Percentiles rank a stretch among this genome's conserved stretches.
Evolutionary conservation across 2,113 vertebrate species (phyloP).

Genomic region (Zapornia atra): DNA sequence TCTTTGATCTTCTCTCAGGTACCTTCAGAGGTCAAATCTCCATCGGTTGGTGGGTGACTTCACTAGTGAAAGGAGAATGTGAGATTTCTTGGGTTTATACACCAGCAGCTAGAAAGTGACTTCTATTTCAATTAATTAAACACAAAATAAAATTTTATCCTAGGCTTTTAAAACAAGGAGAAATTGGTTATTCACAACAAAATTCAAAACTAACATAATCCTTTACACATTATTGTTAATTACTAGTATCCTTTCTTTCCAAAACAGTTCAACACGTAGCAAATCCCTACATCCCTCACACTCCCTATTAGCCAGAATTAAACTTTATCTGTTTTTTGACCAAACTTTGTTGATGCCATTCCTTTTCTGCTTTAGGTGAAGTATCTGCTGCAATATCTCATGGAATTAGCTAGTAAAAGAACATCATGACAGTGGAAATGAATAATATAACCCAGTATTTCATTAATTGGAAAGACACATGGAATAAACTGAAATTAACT

Average conservation of each 20-base stretch:
- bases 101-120: not conserved
- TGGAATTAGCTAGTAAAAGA: not conserved
- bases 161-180: not conserved
- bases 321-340: not conserved
- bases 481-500: slow-evolving; percentile 1
- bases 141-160: not conserved
- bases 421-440: not conserved
- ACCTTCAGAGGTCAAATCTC: not conserved
- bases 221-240: not conserved
- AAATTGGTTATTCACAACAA: not conserved
- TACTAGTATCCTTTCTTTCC: not conserved
- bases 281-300: not conserved
- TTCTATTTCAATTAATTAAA: not conserved
- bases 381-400: not conserved
- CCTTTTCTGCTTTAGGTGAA: not conserved
- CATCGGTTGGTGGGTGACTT: not conserved
- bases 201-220: not conserved
- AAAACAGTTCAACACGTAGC: not conserved
- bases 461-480: not conserved
- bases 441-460: not conserved
- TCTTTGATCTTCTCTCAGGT: not conserved
- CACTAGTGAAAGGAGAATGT: not conserved
- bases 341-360: not conserved
- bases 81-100: not conserved
- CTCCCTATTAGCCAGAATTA: not conserved